These are phyloP conservation scores for Neolamprologus variostigma DNA, from an alignment of 2,113 vertebrate genomes.

Conservation along the genomic window DNA sequence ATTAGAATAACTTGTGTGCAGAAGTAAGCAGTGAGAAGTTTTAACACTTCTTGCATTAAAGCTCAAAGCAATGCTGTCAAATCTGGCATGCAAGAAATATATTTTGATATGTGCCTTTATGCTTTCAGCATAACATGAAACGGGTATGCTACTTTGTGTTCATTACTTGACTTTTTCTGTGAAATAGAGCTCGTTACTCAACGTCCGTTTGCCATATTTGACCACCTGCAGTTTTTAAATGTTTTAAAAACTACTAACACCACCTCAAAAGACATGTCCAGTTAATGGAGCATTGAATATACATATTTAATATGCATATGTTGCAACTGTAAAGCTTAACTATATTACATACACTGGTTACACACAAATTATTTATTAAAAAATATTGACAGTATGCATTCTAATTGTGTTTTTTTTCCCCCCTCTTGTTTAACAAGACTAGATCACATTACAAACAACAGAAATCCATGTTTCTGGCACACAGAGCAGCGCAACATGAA, in stretches of 20 bases:
- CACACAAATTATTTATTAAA: slow-evolving; percentile 84
- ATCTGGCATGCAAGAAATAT: not conserved
- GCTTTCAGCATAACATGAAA: not conserved
- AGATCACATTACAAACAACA: slow-evolving; percentile 56
- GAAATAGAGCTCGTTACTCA: not conserved
- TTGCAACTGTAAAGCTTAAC: not conserved
- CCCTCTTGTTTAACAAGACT: slow-evolving; percentile 61
- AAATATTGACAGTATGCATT: slow-evolving; percentile 81
- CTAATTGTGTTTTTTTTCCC: slow-evolving; percentile 50
- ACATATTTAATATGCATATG: not conserved
- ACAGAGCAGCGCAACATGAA: slow-evolving; percentile 10
- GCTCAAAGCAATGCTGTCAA: not conserved
- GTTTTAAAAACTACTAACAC: not conserved
- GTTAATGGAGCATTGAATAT: not conserved
- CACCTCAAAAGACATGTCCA: not conserved
- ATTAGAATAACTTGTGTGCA: not conserved
- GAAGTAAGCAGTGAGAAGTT: not conserved
- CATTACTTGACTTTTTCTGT: not conserved
- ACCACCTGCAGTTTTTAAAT: not conserved
- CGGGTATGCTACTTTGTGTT: not conserved
- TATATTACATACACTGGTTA: not conserved
- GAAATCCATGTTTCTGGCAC: slow-evolving; percentile 6
- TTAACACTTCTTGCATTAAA: not conserved
- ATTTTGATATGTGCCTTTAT: not conserved
- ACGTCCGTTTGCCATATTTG: accelerated